These are phyloP conservation scores for Cataglyphis altisquamis DNA, from an alignment of 2,888 invertebrate genomes.

Conservation along the genomic window DNA sequence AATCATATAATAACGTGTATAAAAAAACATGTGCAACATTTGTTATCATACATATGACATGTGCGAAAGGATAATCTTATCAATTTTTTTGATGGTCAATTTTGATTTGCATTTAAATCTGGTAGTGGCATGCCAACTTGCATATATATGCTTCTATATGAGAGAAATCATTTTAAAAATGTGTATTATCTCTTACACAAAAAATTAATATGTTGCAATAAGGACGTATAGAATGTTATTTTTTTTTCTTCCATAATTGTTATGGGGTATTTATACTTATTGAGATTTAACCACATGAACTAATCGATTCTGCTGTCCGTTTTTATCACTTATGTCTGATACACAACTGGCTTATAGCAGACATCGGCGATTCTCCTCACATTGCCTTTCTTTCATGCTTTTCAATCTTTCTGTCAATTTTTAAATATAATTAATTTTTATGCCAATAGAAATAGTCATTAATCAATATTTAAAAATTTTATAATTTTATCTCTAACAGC, in stretches of 20 bases:
- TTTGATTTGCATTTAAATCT: slow-evolving; percentile 17
- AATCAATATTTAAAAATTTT: not conserved
- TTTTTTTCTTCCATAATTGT: slow-evolving; percentile 77
- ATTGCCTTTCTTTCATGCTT: slow-evolving; percentile 41
- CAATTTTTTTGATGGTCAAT: not conserved
- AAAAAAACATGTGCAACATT: slow-evolving; percentile 18
- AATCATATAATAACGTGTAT: not conserved
- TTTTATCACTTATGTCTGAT: slow-evolving; percentile 81
- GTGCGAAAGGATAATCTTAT: slow-evolving; percentile 3
- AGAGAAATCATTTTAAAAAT: not conserved
- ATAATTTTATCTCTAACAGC: not conserved
- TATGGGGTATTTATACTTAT: slow-evolving; percentile 78
- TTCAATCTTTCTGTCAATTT: slow-evolving; percentile 10
- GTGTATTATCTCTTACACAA: slow-evolving; percentile 56
- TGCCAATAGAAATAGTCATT: not conserved
- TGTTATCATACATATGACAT: not conserved
- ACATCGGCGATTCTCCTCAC: slow-evolving; percentile 70
- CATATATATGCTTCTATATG: not conserved
- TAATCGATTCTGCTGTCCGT: slow-evolving; percentile 79
- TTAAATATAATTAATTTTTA: not conserved
- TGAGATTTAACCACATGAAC: slow-evolving; percentile 77
- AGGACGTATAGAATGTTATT: slow-evolving; percentile 42
- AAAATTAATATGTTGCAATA: slow-evolving; percentile 79
- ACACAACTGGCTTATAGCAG: slow-evolving; percentile 79
- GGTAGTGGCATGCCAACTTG: not conserved